Base-by-base conservation (phyloP, 1,140 invertebrate species). In the Mactra quadrangularis region DNA sequence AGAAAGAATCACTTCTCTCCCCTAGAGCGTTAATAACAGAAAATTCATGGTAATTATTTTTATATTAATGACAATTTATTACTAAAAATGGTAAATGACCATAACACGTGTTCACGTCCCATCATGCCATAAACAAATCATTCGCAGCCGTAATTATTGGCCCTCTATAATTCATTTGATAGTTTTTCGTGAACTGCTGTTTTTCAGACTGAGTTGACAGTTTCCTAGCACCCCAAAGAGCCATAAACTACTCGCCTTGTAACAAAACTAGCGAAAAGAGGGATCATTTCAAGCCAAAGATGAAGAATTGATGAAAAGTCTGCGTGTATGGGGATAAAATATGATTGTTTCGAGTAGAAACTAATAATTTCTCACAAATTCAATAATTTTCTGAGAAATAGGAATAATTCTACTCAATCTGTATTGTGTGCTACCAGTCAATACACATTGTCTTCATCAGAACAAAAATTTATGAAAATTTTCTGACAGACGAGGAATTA, bases 61-160 rank as follows among this genome's bases (percentile, higher is more conserved):
- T 76, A 76, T 60, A 76, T 76, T 76, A 76, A 76, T 76, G 72
- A 47, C 72, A 59, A 62, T 76, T 72, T 72, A 72, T 72, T 25
- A 29, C 38, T 72, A 55, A 57, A 55, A 29, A 57, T 53, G 11
- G 38, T 76, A 76, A 76, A 76, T 62, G 38, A 33, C 6, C 57
- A 9, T 47, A 47, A 62, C 72, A 76, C 72, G 72, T 76, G 72
- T 76, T 60, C 53, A 35, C 9, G 1, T 22, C 11, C 35, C 41
- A 29, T 41, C 38, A 29, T 27, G 72, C 31, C 22, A 76, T 76
- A 76, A 76, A 76, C 72, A 72, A 15, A 72, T 72, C 50, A 55
- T 41, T 72, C 41, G 55, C 52, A 47, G 1, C 3, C 15, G 33
- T 57, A 72, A 72, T 72, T 72, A 72, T 41, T 29, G 22, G 19